A percentile compares a stretch with the other conserved stretches of the same genome.
Conservation (phyloP, 2,113 vertebrate species). For the Lophotis ruficrista region DNA sequence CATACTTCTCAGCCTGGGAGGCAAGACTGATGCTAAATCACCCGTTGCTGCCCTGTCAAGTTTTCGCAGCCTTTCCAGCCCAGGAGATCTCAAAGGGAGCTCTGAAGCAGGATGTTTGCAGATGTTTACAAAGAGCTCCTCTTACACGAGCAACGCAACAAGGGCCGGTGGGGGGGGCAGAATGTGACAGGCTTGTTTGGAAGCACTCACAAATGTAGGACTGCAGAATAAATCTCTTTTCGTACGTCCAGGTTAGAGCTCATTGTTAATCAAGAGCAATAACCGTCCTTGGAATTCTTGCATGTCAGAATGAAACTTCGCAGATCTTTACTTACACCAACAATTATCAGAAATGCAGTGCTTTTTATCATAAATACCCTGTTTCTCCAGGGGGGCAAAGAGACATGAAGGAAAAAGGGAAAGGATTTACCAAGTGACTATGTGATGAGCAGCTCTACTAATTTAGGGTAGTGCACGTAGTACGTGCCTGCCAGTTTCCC, state of each 20-base stretch:
- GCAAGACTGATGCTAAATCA: constrained; percentile 2
- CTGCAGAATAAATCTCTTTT: neutral
- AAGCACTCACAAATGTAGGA: neutral
- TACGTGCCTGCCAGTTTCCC: neutral
- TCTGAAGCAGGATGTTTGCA: neutral
- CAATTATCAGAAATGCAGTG: neutral
- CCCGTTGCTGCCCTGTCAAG: neutral
- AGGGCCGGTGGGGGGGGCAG: neutral
- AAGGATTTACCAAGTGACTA: neutral
- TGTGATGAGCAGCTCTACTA: neutral
- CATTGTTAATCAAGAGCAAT: neutral
- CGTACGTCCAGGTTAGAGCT: neutral
- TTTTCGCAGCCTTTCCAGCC: neutral
- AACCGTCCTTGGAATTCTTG: neutral
- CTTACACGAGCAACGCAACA: neutral
- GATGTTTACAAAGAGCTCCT: constrained; percentile 22
- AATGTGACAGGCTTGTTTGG: neutral
- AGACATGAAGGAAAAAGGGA: neutral
- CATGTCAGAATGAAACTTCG: neutral
- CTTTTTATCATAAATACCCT: neutral
- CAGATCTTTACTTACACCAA: neutral
- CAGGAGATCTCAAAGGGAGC: neutral
- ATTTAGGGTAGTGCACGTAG: neutral
- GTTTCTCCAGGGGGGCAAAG: neutral
- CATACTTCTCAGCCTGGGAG: neutral